phyloP scores from a whole-genome alignment of 2,113 vertebrate species.

The Rhegmatorhina hoffmannsi region DNA sequence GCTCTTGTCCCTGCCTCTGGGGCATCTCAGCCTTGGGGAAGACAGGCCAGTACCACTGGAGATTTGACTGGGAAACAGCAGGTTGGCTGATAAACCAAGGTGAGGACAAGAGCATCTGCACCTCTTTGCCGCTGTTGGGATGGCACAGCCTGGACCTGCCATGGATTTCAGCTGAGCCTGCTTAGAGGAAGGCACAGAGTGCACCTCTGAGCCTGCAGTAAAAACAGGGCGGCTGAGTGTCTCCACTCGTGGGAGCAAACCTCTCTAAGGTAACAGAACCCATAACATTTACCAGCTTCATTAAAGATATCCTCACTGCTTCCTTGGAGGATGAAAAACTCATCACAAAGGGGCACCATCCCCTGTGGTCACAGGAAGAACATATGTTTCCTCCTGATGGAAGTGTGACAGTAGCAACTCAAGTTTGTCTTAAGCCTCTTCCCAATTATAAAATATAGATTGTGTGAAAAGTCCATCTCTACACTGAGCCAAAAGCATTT shows the following conservation, averaged over 20 bases:
- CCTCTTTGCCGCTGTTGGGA: neutral
- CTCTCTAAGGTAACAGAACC: neutral
- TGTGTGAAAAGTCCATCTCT: neutral
- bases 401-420: neutral
- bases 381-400: neutral
- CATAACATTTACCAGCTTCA: neutral
- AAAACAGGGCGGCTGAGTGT: neutral
- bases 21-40: fast-evolving
- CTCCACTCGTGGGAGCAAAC: neutral
- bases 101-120: neutral
- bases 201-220: neutral
- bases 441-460: neutral
- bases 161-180: neutral
- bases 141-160: neutral
- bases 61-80: neutral
- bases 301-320: neutral
- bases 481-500: neutral
- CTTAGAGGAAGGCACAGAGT: neutral
- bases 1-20: neutral
- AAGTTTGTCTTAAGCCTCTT: neutral
- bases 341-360: neutral
- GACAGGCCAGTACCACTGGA: neutral
- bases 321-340: neutral
- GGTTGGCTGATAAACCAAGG: neutral
- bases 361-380: neutral